Evolutionary conservation across 2,888 invertebrate genomes (phyloP), one percentile per base, ranked within the genome.

Genomic region (Rhamnusium bicolor): DNA sequence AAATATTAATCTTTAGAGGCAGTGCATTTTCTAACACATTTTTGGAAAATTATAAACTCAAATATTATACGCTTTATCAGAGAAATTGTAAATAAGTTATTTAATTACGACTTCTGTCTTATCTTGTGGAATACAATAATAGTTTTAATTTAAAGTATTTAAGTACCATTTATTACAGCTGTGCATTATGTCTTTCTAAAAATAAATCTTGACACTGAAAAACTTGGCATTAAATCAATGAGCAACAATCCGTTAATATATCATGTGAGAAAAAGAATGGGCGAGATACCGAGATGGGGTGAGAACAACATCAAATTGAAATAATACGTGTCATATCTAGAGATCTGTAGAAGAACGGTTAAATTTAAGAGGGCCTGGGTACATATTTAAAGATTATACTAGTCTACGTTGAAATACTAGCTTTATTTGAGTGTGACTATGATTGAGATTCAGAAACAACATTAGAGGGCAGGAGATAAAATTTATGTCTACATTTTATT

Each of bases 241-340:
- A 72, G 77, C 79, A 82, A 80, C 81, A 82, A 80, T 81, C 79
- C 77, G 80, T 77, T 77, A 77, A 75, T 83, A 80, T 76, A 80
- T 83, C 81, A 81, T 78, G 69, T 69, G 76, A 74, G 78, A 68
- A 73, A 80, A 77, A 75, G 72, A 81, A 79, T 77, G 78, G 79
- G 79, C 79, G 77, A 78, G 79, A 79, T 78, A 75, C 69, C 73
- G 56, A 73, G 79, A 81, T 82, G 79, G 82, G 82, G 82, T 82
- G 82, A 77, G 80, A 81, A 83, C 79, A 78, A 77, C 80, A 83
- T 82, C 80, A 83, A 81, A 82, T 79, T 82, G 80, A 82, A 84
- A 82, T 82, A 83, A 83, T 81, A 80, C 83, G 83, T 83, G 84
- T 83, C 80, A 77, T 82, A 84, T 84, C 85, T 83, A 66, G 66